phyloP scores from a whole-genome alignment of 2,797 vertebrate genomes.

The Enteromius fasciolatus region DNA sequence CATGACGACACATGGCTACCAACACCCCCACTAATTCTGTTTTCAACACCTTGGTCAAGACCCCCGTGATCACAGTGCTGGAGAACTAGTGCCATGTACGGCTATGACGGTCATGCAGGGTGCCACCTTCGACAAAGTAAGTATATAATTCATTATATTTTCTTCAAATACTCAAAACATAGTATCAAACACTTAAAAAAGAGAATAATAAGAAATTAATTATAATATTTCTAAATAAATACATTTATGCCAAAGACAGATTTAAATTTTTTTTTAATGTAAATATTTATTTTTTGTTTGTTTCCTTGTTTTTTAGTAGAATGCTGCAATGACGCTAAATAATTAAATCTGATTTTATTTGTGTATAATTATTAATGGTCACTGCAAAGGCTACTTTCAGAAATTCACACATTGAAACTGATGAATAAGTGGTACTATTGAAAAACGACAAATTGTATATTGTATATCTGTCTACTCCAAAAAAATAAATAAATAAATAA shows the following conservation, averaged over 20 bases:
- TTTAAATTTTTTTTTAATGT: not conserved
- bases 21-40: slow-evolving; percentile 70
- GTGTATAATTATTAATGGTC: not conserved
- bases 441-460: slow-evolving; percentile 42
- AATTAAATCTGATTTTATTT: not conserved
- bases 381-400: not conserved
- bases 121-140: slow-evolving; percentile 17
- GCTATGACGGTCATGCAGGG: slow-evolving; percentile 24
- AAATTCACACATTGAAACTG: not conserved
- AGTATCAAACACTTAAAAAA: not conserved
- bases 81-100: slow-evolving; percentile 66
- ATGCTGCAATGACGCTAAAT: not conserved
- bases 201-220: not conserved
- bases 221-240: too few species aligned
- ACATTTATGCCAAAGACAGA: not conserved
- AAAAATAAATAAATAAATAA: not conserved
- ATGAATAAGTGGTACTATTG: slow-evolving; percentile 60
- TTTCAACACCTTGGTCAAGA: slow-evolving; percentile 77
- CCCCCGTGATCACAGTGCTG: slow-evolving; percentile 65
- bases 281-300: not conserved
- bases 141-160: not conserved
- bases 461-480: slow-evolving; percentile 22
- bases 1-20: slow-evolving; percentile 76
- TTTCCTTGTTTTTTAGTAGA: not conserved
- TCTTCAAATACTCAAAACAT: not conserved